Conservation (phyloP, 1,140 invertebrate species). For the Trachymyrmex septentrionalis region DNA sequence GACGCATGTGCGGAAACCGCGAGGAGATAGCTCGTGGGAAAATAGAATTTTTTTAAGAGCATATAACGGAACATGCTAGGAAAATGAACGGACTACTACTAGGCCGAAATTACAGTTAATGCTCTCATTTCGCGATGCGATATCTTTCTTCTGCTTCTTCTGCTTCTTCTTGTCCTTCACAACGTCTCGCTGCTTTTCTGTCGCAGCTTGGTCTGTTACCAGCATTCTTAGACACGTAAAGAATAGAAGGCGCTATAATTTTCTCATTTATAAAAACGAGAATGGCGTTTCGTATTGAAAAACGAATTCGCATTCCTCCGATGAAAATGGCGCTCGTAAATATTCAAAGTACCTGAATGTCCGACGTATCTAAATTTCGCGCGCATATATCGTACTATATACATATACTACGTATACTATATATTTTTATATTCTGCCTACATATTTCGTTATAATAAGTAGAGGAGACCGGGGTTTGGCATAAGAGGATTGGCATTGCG, state of each 20-base stretch:
- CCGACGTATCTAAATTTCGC: not conserved
- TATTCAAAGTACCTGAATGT: conserved; percentile 11
- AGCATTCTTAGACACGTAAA: not conserved
- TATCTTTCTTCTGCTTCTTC: conserved; percentile 36
- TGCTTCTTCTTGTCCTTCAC: conserved; percentile 11
- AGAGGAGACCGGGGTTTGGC: too few relatives aligned
- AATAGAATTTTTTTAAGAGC: conserved; percentile 68
- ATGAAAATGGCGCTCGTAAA: not conserved
- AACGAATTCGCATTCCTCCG: conserved; percentile 15
- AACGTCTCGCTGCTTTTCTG: not conserved
- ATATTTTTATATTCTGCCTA: not conserved
- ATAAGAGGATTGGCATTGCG: too few relatives aligned
- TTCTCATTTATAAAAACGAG: not conserved
- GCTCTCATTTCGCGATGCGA: conserved; percentile 65
- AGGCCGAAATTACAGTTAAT: conserved; percentile 71
- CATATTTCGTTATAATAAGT: not conserved
- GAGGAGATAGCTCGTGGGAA: conserved; percentile 62
- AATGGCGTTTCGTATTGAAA: not conserved
- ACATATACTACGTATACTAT: not conserved
- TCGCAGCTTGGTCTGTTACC: not conserved
- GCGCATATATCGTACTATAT: not conserved
- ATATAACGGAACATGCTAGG: conserved; percentile 67
- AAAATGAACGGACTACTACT: conserved; percentile 69
- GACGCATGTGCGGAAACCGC: not conserved
- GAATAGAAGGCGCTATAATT: not conserved